Percentiles rank a stretch among this genome's conserved stretches.
These are phyloP conservation scores for Urocyon cinereoargenteus DNA, from an alignment of 2,797 vertebrate species.

Conservation along the genomic window DNA sequence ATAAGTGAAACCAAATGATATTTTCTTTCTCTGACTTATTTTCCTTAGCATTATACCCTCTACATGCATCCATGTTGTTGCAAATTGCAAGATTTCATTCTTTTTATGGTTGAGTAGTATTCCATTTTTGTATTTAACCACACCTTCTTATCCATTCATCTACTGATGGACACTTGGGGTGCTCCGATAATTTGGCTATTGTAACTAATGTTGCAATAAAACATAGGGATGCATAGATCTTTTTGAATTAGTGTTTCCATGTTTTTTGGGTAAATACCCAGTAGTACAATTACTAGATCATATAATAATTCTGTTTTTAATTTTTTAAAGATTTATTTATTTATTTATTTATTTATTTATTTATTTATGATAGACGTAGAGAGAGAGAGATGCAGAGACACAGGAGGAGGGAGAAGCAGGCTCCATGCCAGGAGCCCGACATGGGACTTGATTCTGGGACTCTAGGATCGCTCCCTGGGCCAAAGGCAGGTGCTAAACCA, in stretches of 20 bases:
- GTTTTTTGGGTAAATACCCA: background rate
- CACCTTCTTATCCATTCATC: background rate
- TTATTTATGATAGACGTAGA: too few relatives aligned
- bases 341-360: too few relatives aligned
- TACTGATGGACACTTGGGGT: background rate
- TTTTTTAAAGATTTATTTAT: background rate
- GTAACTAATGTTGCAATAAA: background rate
- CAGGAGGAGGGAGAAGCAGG: too few relatives aligned
- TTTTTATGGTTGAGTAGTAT: background rate
- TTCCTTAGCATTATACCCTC: background rate
- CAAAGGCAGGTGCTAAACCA: too few relatives aligned
- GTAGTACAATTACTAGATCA: background rate
- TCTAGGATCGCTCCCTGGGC: too few relatives aligned
- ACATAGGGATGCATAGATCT: background rate
- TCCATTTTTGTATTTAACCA: background rate
- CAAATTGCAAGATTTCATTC: background rate
- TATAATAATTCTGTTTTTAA: background rate
- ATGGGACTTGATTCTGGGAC: too few relatives aligned
- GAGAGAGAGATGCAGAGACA: too few relatives aligned
- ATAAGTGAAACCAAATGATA: background rate
- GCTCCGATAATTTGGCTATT: background rate
- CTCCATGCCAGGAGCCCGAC: too few relatives aligned
- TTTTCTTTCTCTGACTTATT: background rate
- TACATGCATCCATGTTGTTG: background rate
- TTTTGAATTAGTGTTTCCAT: background rate